phyloP scores from a whole-genome alignment of 2,797 vertebrate species.

The Molossus molossus region DNA sequence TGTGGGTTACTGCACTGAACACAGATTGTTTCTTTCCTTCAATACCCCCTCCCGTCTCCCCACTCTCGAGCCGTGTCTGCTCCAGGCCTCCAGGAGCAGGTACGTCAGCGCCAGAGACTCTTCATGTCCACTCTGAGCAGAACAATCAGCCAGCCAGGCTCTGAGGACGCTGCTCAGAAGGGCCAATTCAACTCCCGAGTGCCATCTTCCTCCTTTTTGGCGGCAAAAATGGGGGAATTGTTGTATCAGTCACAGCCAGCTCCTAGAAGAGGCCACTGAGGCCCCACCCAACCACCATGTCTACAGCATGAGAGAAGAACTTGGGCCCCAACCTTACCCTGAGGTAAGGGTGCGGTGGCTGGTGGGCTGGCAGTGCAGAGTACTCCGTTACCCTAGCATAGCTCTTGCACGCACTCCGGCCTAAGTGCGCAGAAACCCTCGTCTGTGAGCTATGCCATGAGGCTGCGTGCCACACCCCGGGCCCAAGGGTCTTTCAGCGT shows the following conservation, averaged over 20 bases:
- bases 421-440: background rate
- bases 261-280: background rate
- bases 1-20: rapidly evolving
- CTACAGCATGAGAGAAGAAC: background rate
- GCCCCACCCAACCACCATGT: rapidly evolving
- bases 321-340: background rate
- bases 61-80: background rate
- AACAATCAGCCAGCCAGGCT: background rate
- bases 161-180: background rate
- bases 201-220: background rate
- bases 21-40: background rate
- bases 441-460: background rate
- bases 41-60: background rate
- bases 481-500: no score
- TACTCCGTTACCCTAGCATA: rapidly evolving
- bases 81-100: background rate
- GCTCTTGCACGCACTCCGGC: background rate
- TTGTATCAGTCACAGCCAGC: background rate
- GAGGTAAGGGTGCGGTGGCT: background rate
- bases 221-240: background rate
- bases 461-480: background rate
- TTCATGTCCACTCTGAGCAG: background rate
- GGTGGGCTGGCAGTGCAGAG: no score
- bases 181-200: no score
- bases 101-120: background rate